Evolutionary conservation across 2,888 invertebrate species (phyloP).

Genomic region (Chrysomela aeneicollis): DNA sequence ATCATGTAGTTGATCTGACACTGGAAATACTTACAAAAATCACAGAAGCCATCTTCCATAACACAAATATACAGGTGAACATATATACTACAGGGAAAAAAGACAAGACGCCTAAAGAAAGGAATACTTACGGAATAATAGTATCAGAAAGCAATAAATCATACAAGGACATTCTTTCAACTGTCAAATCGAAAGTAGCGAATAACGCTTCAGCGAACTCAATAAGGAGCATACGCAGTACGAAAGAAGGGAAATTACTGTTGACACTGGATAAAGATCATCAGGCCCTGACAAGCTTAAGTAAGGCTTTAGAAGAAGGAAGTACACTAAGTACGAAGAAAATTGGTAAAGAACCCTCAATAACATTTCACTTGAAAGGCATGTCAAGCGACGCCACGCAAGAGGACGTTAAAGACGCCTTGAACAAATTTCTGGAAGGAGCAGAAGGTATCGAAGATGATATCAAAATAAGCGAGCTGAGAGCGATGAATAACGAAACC

Average conservation of each 20-base stretch:
- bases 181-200: not conserved
- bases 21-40: not conserved
- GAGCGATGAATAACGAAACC: no score
- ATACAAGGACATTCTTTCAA: not conserved
- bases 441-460: not conserved
- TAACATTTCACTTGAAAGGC: conserved; percentile 1
- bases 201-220: not conserved
- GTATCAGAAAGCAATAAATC: not conserved
- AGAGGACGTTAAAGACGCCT: not conserved
- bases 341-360: not conserved
- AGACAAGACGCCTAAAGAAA: not conserved
- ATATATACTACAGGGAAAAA: not conserved
- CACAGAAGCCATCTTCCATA: not conserved
- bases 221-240: not conserved
- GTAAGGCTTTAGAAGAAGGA: not conserved
- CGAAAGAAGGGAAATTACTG: conserved; percentile 20
- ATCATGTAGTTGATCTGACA: not conserved
- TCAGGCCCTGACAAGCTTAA: not conserved
- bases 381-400: not conserved
- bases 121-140: not conserved
- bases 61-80: not conserved
- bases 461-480: conserved; percentile 4
- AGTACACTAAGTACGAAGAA: not conserved
- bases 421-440: not conserved
- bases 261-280: conserved; percentile 15